Evolutionary conservation across 2,797 vertebrate genomes (phyloP).

Genomic region (Cyprinodon diabolis): DNA sequence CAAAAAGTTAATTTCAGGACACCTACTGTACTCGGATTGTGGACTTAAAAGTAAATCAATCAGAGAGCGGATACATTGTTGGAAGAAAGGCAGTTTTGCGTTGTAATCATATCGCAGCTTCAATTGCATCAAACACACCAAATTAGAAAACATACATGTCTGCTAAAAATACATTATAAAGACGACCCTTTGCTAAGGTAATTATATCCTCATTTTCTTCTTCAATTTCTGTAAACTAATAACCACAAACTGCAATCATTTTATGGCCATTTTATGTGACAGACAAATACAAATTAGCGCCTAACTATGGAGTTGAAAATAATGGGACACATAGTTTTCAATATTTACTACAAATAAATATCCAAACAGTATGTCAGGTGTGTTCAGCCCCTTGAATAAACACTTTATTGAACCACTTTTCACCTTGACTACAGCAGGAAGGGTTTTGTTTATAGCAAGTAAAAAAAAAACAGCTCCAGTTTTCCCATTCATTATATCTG

Average conservation of each 20-base stretch:
- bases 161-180: slow-evolving; percentile 31
- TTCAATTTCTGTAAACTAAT: not conserved
- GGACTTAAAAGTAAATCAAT: slow-evolving; percentile 43
- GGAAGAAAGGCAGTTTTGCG: slow-evolving; percentile 47
- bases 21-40: slow-evolving; percentile 50
- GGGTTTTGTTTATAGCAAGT: not conserved
- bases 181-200: not conserved
- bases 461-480: not conserved
- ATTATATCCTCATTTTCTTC: not conserved
- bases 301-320: not conserved
- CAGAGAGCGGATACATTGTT: slow-evolving; percentile 39
- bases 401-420: not conserved
- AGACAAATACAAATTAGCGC: not conserved
- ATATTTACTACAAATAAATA: not conserved
- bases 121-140: not conserved
- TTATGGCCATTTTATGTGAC: not conserved
- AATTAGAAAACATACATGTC: not conserved
- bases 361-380: not conserved
- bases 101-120: slow-evolving; percentile 18
- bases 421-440: not conserved
- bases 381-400: not conserved
- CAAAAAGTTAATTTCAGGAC: slow-evolving; percentile 68
- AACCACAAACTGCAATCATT: not conserved
- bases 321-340: not conserved
- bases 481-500: not conserved